Percentiles rank a stretch among this genome's conserved stretches.
Conservation (phyloP, 2,888 invertebrate genomes). For the Apamea crenata region DNA sequence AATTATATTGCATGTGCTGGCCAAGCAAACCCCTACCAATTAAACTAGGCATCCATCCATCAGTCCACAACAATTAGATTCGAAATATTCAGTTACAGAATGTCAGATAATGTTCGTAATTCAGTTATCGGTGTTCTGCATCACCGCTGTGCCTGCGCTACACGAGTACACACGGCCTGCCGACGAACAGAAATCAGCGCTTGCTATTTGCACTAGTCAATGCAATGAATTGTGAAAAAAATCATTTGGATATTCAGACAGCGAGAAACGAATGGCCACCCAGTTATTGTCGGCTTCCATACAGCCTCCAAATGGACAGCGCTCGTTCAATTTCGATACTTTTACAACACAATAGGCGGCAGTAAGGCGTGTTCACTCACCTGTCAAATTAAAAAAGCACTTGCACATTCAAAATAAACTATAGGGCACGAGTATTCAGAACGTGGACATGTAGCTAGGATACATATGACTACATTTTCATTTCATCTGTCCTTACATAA, state of each 20-base stretch:
- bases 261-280: slow-evolving; percentile 82
- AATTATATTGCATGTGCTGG: slow-evolving; percentile 34
- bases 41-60: slow-evolving; percentile 42
- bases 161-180: slow-evolving; percentile 10
- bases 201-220: slow-evolving; percentile 75
- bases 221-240: slow-evolving; percentile 84
- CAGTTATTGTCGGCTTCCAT: slow-evolving; percentile 85
- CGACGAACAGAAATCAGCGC: slow-evolving; percentile 70
- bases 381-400: slow-evolving; percentile 90
- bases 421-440: slow-evolving; percentile 63
- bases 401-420: slow-evolving; percentile 86
- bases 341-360: slow-evolving; percentile 88
- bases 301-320: slow-evolving; percentile 86
- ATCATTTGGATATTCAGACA: slow-evolving; percentile 86
- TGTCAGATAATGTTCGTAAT: slow-evolving; percentile 75
- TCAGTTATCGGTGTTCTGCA: slow-evolving; percentile 75
- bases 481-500: slow-evolving; percentile 25
- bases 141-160: slow-evolving; percentile 58
- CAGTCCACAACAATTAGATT: slow-evolving; percentile 61
- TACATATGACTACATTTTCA: slow-evolving; percentile 25
- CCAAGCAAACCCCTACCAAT: slow-evolving; percentile 23
- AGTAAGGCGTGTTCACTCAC: slow-evolving; percentile 89
- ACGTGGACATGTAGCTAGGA: slow-evolving; percentile 27
- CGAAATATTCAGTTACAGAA: slow-evolving; percentile 65
- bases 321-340: slow-evolving; percentile 89